A percentile compares a stretch with the other conserved stretches of the same genome.
These are phyloP conservation scores for Hydractinia echinata DNA, from an alignment of 30 jellyfish, hydroid and myxozoan genomes.

Conservation along the genomic window DNA sequence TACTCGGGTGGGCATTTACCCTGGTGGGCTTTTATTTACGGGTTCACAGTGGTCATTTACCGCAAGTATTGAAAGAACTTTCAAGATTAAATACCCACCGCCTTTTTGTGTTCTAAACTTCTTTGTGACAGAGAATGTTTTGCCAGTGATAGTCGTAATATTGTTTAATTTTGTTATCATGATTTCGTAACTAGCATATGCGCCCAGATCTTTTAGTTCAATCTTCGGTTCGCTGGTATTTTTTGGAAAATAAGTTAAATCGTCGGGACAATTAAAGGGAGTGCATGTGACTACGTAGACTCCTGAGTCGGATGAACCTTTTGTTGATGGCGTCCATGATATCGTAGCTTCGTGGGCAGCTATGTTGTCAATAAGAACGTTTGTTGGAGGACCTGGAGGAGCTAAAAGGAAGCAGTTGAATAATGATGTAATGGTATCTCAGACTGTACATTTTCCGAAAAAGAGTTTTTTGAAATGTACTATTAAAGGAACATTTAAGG, in stretches of 20 bases:
- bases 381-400: conserved; percentile 24
- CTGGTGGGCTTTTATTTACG: too few relatives aligned
- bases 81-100: conserved; percentile 38
- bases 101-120: conserved; percentile 57
- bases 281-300: conserved; percentile 4
- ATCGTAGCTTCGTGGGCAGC: conserved; percentile 19
- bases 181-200: conserved; percentile 32
- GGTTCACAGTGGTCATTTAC: too few relatives aligned
- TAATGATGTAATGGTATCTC: not conserved
- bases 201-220: conserved; percentile 32
- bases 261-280: conserved; percentile 14
- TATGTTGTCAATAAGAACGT: not conserved
- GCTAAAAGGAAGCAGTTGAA: not conserved
- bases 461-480: not conserved
- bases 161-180: conserved; percentile 36
- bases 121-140: not conserved
- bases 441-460: not conserved
- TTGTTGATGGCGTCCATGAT: conserved; percentile 16
- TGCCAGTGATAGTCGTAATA: conserved; percentile 60
- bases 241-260: not conserved
- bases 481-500: too few relatives aligned
- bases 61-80: too few relatives aligned
- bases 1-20: too few relatives aligned
- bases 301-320: conserved; percentile 29
- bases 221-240: conserved; percentile 3